These are phyloP conservation scores for Perccottus glenii DNA, from an alignment of 2,113 vertebrate species.

Conservation along the genomic window DNA sequence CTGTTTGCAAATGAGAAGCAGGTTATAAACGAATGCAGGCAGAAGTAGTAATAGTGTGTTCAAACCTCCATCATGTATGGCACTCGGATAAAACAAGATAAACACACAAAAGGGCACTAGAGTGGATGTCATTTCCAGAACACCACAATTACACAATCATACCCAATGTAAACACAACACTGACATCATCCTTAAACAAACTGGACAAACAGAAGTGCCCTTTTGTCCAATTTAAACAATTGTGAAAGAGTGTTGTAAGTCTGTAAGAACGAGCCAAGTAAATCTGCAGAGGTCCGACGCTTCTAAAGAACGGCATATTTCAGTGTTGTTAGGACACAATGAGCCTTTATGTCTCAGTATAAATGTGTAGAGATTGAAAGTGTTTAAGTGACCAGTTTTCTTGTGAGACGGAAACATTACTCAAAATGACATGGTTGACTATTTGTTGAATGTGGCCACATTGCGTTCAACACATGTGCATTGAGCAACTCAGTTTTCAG, in stretches of 20 bases:
- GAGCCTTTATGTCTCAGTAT: no score
- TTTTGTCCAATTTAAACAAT: not conserved
- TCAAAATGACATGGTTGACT: no score
- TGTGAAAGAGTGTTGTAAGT: not conserved
- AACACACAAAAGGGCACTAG: not conserved
- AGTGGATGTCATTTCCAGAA: not conserved
- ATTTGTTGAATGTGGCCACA: no score
- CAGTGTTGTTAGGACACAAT: no score
- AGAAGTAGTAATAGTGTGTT: not conserved
- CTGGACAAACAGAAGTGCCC: constrained; percentile 9
- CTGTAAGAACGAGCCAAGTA: no score
- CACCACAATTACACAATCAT: not conserved
- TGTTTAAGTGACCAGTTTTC: no score
- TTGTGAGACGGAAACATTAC: no score
- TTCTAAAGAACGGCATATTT: no score
- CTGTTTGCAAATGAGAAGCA: constrained; percentile 1
- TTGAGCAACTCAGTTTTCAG: not conserved
- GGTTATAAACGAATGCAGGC: not conserved
- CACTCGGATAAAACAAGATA: not conserved
- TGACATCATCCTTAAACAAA: not conserved
- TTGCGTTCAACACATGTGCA: no score
- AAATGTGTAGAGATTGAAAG: no score
- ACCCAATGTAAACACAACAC: not conserved
- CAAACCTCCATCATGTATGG: not conserved
- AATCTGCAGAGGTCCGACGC: no score